These are phyloP conservation scores for Enteromius fasciolatus DNA, from an alignment of 2,797 vertebrate genomes.

Conservation along the genomic window DNA sequence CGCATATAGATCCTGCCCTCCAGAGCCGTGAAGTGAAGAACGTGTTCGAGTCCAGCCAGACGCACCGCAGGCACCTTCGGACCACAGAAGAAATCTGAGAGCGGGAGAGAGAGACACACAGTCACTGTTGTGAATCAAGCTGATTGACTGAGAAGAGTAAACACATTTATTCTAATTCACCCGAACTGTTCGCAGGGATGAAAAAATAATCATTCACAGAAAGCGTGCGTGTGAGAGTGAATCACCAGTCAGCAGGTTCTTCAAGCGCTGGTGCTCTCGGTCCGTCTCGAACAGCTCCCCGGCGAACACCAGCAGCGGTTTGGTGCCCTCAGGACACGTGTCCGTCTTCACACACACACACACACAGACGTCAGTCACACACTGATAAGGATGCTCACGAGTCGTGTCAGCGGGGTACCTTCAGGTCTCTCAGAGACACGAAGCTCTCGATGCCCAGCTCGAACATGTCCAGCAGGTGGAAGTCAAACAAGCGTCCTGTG, in stretches of 20 bases:
- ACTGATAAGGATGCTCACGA: background rate
- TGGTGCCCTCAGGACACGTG: constrained; percentile 92
- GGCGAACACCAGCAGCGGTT: constrained; percentile 94
- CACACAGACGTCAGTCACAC: constrained; percentile 5
- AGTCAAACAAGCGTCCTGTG: constrained; percentile 94
- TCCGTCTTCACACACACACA: constrained; percentile 72
- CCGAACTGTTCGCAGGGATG: no score
- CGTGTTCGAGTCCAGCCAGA: constrained; percentile 88
- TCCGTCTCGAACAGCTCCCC: constrained; percentile 88
- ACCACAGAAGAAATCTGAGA: constrained; percentile 93
- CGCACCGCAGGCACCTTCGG: constrained; percentile 85
- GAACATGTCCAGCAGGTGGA: constrained; percentile 94
- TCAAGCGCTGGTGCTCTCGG: constrained; percentile 85
- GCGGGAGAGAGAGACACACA: background rate
- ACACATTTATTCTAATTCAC: no score
- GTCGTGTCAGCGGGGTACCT: constrained; percentile 75
- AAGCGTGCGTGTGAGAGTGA: background rate
- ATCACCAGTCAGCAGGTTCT: constrained; percentile 88
- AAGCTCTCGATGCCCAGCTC: constrained; percentile 93
- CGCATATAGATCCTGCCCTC: constrained; percentile 92
- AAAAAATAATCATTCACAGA: no score
- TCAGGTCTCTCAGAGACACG: constrained; percentile 85
- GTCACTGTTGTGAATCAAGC: no score
- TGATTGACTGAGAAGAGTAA: no score
- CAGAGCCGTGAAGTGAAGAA: constrained; percentile 91